Conservation (phyloP, 2,888 invertebrate species). For the Acrocyrtus sp. region DNA sequence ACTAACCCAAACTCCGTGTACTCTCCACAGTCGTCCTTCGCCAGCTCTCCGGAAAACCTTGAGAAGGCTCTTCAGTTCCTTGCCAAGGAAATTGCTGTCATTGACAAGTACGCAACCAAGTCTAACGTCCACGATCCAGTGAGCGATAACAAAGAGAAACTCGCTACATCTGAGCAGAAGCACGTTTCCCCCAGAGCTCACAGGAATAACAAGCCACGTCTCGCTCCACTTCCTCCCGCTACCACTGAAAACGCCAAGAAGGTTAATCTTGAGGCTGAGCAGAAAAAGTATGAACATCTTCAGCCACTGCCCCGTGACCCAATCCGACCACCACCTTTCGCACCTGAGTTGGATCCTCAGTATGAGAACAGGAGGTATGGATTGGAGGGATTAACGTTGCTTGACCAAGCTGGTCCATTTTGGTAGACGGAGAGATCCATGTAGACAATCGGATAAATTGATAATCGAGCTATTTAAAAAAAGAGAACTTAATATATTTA, state of each 20-base stretch:
- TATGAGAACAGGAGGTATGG: constrained; percentile 17
- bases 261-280: background rate
- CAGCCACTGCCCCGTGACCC: no score
- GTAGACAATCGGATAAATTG: no score
- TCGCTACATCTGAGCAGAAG: background rate
- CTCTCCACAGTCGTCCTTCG: constrained; percentile 13
- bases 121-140: no score
- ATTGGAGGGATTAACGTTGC: constrained; percentile 32
- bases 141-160: background rate
- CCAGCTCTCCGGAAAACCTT: background rate
- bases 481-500: no score
- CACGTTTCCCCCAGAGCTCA: background rate
- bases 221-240: constrained; percentile 16
- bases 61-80: constrained; percentile 1
- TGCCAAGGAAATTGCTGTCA: constrained; percentile 16
- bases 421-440: constrained; percentile 23
- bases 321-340: constrained; percentile 43
- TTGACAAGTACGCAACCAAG: no score
- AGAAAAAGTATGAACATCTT: background rate
- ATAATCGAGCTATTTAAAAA: no score
- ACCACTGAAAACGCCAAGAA: constrained; percentile 5
- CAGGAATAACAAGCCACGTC: constrained; percentile 14
- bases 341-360: constrained; percentile 46
- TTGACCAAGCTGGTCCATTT: constrained; percentile 44
- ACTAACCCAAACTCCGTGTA: constrained; percentile 47